A percentile compares a stretch with the other conserved stretches of the same genome.
These are phyloP conservation scores for Epistrophella euchroma DNA, from an alignment of 2,888 invertebrate species.

Conservation along the genomic window DNA sequence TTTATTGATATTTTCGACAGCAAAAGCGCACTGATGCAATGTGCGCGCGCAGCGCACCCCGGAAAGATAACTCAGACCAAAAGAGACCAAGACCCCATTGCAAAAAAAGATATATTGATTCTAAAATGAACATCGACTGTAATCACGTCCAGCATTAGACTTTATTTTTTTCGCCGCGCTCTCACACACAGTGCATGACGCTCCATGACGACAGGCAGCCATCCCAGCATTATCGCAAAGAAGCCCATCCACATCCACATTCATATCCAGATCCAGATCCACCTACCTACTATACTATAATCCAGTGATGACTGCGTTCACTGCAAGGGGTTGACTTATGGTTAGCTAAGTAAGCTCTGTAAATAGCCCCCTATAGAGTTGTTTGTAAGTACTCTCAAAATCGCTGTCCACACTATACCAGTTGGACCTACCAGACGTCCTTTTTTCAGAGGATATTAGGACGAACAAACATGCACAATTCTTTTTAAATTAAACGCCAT, in stretches of 20 bases:
- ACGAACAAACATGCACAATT: background rate
- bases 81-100: slow-evolving; percentile 63
- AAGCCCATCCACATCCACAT: slow-evolving; percentile 25
- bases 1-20: slow-evolving; percentile 76
- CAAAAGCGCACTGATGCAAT: slow-evolving; percentile 54
- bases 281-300: slow-evolving; percentile 29
- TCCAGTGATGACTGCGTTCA: slow-evolving; percentile 70
- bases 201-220: slow-evolving; percentile 64
- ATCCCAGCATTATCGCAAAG: slow-evolving; percentile 19
- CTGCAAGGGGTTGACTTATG: slow-evolving; percentile 76
- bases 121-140: slow-evolving; percentile 77
- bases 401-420: slow-evolving; percentile 50
- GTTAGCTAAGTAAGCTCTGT: slow-evolving; percentile 71
- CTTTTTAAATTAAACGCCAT: too few species aligned
- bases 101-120: slow-evolving; percentile 77
- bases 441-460: background rate
- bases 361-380: slow-evolving; percentile 76
- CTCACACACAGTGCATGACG: slow-evolving; percentile 57
- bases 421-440: slow-evolving; percentile 8
- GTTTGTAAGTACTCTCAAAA: slow-evolving; percentile 75
- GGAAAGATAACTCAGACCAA: slow-evolving; percentile 70
- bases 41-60: slow-evolving; percentile 61
- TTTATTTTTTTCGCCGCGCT: slow-evolving; percentile 65
- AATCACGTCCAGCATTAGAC: slow-evolving; percentile 78
- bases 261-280: slow-evolving; percentile 37